A percentile compares a stretch with the other conserved stretches of the same genome.
Evolutionary conservation across 2,113 vertebrate genomes (phyloP).

Genomic region (Hiodon alosoides): DNA sequence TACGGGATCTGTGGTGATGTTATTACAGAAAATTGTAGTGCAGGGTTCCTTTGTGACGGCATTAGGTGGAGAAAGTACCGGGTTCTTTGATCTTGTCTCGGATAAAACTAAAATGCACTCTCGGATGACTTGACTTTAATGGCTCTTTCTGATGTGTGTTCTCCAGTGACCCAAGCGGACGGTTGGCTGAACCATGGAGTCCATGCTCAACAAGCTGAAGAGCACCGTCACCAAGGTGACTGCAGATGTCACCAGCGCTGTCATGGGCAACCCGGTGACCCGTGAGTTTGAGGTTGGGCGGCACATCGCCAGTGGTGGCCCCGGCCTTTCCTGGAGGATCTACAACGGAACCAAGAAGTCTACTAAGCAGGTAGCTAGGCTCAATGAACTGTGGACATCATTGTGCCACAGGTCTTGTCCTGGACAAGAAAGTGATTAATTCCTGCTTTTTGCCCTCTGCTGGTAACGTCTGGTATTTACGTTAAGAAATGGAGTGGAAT

Average conservation of each 20-base stretch:
- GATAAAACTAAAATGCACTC: neutral
- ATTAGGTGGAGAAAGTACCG: too few relatives aligned
- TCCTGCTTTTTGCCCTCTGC: neutral
- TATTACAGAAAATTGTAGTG: too few relatives aligned
- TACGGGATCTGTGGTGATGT: too few relatives aligned
- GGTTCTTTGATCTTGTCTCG: slow-evolving; percentile 11
- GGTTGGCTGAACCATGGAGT: slow-evolving; percentile 77
- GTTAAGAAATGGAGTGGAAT: neutral
- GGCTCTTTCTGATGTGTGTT: neutral
- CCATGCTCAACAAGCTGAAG: slow-evolving; percentile 96
- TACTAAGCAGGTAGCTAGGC: slow-evolving; percentile 84
- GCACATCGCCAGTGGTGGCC: slow-evolving; percentile 92
- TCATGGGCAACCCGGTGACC: slow-evolving; percentile 97
- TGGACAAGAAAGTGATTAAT: neutral
- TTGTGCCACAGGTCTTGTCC: neutral
- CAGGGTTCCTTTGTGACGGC: too few relatives aligned
- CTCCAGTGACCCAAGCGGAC: slow-evolving; percentile 22
- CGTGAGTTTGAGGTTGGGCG: slow-evolving; percentile 94
- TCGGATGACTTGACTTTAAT: neutral
- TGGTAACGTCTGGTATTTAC: neutral
- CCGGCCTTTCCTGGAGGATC: slow-evolving; percentile 91
- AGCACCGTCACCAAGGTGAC: slow-evolving; percentile 97
- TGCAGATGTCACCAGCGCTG: slow-evolving; percentile 92
- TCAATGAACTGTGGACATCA: neutral
- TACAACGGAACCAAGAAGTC: slow-evolving; percentile 97